These are phyloP conservation scores for Myripristis murdjan DNA, from an alignment of 2,797 vertebrate species.

Conservation along the genomic window DNA sequence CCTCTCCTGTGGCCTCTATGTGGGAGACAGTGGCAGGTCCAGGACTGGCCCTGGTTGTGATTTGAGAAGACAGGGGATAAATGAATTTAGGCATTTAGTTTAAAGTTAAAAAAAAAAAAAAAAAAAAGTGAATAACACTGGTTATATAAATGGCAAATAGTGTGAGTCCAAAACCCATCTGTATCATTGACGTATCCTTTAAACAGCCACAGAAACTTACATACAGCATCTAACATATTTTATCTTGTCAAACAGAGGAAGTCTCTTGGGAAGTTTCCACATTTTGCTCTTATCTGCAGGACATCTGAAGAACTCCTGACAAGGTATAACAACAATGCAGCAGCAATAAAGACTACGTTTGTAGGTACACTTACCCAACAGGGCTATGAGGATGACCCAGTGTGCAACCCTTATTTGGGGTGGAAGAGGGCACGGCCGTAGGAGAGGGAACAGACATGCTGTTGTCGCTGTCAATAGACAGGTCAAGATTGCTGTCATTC, in stretches of 20 bases:
- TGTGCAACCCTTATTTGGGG: slow-evolving; percentile 80
- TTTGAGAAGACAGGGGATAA: not conserved
- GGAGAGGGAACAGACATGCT: slow-evolving; percentile 94
- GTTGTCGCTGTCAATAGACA: slow-evolving; percentile 93
- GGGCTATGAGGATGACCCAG: slow-evolving; percentile 85
- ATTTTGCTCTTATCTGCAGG: not conserved
- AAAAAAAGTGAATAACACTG: not conserved
- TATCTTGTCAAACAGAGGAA: not conserved
- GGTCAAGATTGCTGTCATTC: slow-evolving; percentile 90
- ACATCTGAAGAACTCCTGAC: not conserved
- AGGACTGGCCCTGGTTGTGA: not conserved
- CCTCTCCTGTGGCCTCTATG: slow-evolving; percentile 7
- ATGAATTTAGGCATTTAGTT: not conserved
- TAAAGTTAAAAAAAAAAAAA: not conserved
- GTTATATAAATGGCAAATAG: too few species aligned
- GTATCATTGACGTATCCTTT: not conserved
- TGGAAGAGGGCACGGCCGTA: slow-evolving; percentile 80
- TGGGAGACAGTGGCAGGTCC: not conserved
- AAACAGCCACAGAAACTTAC: not conserved
- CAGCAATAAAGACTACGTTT: not conserved
- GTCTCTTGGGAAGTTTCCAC: not conserved
- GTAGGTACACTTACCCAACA: slow-evolving; percentile 83
- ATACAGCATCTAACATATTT: not conserved
- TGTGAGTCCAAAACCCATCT: not conserved
- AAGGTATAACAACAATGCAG: not conserved